These are phyloP conservation scores for Lasioglossum marginatum DNA, from an alignment of 2,888 invertebrate species.

Conservation along the genomic window DNA sequence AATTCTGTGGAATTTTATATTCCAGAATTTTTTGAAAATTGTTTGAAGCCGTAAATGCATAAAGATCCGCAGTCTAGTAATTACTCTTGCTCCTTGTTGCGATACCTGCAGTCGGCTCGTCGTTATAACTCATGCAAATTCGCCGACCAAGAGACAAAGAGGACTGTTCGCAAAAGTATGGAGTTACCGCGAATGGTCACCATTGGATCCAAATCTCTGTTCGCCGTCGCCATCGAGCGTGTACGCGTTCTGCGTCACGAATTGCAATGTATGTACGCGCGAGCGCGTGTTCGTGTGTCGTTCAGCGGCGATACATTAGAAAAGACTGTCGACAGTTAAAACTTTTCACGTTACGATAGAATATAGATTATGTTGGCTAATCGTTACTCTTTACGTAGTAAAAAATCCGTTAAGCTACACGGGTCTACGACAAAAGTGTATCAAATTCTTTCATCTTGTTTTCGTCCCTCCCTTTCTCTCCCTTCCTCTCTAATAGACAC, in stretches of 20 bases:
- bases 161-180: not conserved
- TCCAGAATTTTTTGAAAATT: too few species aligned
- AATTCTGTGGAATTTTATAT: too few species aligned
- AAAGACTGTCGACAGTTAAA: conserved; percentile 48
- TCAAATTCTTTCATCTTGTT: conserved; percentile 46
- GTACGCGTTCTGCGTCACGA: not conserved
- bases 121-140: not conserved
- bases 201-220: not conserved
- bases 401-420: conserved; percentile 61
- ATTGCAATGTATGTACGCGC: not conserved
- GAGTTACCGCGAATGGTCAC: not conserved
- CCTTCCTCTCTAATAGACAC: conserved; percentile 33
- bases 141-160: not conserved
- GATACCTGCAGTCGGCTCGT: not conserved
- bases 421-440: conserved; percentile 60
- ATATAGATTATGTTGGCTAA: conserved; percentile 55
- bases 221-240: not conserved
- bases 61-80: too few species aligned
- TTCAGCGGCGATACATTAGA: conserved; percentile 44
- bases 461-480: not conserved
- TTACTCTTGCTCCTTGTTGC: not conserved
- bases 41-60: too few species aligned
- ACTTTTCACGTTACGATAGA: conserved; percentile 52
- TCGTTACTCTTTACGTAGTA: conserved; percentile 53
- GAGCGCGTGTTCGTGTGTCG: conserved; percentile 3